Percentiles rank a stretch among this genome's conserved stretches.
phyloP scores from a whole-genome alignment of 30 jellyfish, hydroid and myxozoan genomes.

The Haliclystus octoradiatus region DNA sequence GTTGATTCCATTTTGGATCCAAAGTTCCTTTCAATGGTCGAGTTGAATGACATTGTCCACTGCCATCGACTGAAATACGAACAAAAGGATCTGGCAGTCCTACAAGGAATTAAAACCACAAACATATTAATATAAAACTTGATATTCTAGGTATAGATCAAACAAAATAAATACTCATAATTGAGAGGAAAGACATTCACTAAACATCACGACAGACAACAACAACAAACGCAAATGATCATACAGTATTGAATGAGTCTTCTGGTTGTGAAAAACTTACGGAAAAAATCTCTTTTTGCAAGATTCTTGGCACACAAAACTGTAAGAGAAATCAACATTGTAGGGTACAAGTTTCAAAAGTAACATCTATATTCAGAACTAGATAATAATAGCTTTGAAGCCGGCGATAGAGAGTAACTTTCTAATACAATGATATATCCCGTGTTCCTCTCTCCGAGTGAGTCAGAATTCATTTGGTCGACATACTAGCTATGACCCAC shows the following conservation, averaged over 20 bases:
- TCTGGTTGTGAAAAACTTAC: slow-evolving; percentile 78
- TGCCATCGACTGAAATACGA: slow-evolving; percentile 87
- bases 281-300: slow-evolving; percentile 73
- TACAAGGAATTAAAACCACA: background rate
- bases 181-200: too few species aligned
- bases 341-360: too few species aligned
- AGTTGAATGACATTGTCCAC: slow-evolving; percentile 96
- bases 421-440: too few species aligned
- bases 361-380: too few species aligned
- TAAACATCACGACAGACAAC: too few species aligned
- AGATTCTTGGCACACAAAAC: slow-evolving; percentile 85
- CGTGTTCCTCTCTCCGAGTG: too few species aligned
- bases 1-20: slow-evolving; percentile 96
- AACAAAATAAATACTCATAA: background rate
- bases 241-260: too few species aligned
- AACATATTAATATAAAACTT: background rate
- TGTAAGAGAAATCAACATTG: slow-evolving; percentile 19
- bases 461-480: too few species aligned
- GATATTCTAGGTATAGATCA: background rate
- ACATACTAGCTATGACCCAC: too few species aligned
- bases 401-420: too few species aligned
- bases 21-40: slow-evolving; percentile 69
- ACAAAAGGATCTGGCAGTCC: slow-evolving; percentile 98
- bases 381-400: background rate
- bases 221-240: too few species aligned